Conservation (phyloP, 2,888 invertebrate species). For the Coelinius sp. region DNA sequence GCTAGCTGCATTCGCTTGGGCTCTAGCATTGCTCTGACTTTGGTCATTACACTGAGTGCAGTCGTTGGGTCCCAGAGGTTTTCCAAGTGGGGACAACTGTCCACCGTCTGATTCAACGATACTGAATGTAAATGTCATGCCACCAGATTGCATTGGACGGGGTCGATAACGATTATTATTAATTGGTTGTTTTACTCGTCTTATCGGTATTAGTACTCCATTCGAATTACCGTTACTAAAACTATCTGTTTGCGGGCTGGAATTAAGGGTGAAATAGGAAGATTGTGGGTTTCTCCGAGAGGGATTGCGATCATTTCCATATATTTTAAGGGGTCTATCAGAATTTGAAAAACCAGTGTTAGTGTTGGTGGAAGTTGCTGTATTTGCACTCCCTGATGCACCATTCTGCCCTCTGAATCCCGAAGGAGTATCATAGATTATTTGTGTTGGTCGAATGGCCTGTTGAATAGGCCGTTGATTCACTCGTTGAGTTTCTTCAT, state of each 20-base stretch:
- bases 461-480: not conserved
- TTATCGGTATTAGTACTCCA: not conserved
- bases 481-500: not conserved
- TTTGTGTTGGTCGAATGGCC: not conserved
- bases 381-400: not conserved
- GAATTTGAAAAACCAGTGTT: not conserved
- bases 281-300: not conserved
- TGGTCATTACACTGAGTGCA: slow-evolving; percentile 14
- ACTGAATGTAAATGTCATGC: slow-evolving; percentile 23
- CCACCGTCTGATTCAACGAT: not conserved
- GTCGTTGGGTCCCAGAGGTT: not conserved
- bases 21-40: not conserved
- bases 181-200: not conserved
- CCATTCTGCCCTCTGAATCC: not conserved
- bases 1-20: slow-evolving; percentile 5
- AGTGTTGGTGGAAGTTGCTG: not conserved
- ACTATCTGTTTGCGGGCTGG: not conserved
- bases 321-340: not conserved
- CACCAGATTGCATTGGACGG: not conserved
- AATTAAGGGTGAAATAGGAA: not conserved
- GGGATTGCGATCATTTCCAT: not conserved
- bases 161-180: not conserved
- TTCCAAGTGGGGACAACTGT: not conserved
- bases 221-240: not conserved
- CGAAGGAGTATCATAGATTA: not conserved